A percentile compares a stretch with the other conserved stretches of the same genome.
Evolutionary conservation across 2,888 invertebrate species (phyloP).

Genomic region (Cephus pygmeus): DNA sequence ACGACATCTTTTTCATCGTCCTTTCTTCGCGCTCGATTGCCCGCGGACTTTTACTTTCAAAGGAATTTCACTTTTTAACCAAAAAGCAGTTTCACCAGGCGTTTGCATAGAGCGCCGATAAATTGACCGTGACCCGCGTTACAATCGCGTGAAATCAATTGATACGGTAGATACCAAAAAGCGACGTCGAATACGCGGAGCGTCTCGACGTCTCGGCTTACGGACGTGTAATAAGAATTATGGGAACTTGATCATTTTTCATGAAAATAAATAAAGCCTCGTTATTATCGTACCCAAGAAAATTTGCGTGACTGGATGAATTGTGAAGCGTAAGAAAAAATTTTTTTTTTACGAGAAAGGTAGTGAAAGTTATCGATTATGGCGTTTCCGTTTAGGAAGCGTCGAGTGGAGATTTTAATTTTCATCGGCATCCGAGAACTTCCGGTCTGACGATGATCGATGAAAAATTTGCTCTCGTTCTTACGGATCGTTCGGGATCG

Average conservation of each 20-base stretch:
- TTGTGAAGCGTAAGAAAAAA: not conserved
- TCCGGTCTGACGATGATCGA: not conserved
- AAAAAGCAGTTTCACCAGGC: conserved; percentile 40
- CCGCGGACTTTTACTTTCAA: conserved; percentile 41
- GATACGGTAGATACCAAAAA: not conserved
- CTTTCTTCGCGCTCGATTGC: conserved; percentile 17
- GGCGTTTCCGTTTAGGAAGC: not conserved
- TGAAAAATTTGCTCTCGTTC: not conserved
- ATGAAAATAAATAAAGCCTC: not conserved
- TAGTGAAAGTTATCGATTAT: not conserved
- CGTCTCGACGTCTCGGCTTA: not conserved
- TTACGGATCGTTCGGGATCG: not conserved
- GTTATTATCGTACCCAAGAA: not conserved
- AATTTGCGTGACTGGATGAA: not conserved
- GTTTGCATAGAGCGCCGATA: conserved; percentile 29
- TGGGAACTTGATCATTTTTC: not conserved
- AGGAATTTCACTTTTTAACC: conserved; percentile 40
- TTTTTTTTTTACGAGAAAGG: too few relatives aligned
- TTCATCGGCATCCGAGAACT: not conserved
- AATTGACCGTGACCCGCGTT: conserved; percentile 46
- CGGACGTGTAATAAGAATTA: not conserved
- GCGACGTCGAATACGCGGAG: not conserved
- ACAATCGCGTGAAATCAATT: conserved; percentile 44
- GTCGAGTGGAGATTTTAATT: not conserved
- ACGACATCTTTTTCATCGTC: not conserved